These are phyloP conservation scores for Drosophila guanche DNA, from an alignment of 1,140 invertebrate species.

Conservation along the genomic window DNA sequence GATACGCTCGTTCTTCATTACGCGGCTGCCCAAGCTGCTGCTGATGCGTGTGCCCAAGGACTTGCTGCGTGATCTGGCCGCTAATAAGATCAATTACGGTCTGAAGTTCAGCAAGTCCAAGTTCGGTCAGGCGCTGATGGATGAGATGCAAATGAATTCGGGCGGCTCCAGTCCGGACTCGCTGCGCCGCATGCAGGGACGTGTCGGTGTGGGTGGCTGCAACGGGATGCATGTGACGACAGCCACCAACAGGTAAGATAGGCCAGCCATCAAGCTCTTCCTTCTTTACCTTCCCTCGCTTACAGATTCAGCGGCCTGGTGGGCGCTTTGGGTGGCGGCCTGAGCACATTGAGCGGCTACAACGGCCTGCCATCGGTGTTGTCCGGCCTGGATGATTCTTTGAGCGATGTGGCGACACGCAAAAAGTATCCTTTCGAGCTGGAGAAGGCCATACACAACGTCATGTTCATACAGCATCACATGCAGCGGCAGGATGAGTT, in stretches of 20 bases:
- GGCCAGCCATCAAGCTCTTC: no score
- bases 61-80: slow-evolving; percentile 90
- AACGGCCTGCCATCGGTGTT: slow-evolving; percentile 92
- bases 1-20: slow-evolving; percentile 94
- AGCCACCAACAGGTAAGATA: slow-evolving; percentile 87
- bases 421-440: slow-evolving; percentile 96
- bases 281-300: slow-evolving; percentile 11
- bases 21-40: slow-evolving; percentile 91
- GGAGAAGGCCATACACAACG: slow-evolving; percentile 96
- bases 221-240: slow-evolving; percentile 90
- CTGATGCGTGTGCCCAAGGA: slow-evolving; percentile 94
- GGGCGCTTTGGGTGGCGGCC: slow-evolving; percentile 86
- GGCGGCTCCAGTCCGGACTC: slow-evolving; percentile 90
- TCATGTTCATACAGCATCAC: slow-evolving; percentile 97
- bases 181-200: slow-evolving; percentile 86
- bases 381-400: slow-evolving; percentile 91
- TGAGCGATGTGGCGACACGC: slow-evolving; percentile 90
- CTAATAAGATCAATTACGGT: slow-evolving; percentile 89
- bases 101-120: slow-evolving; percentile 87
- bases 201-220: slow-evolving; percentile 89
- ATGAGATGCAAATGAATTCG: slow-evolving; percentile 88
- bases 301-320: slow-evolving; percentile 89
- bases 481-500: slow-evolving; percentile 96
- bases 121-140: slow-evolving; percentile 87
- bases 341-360: slow-evolving; percentile 86